Conservation (phyloP, 2,113 vertebrate species). For the Urocynchramus pylzowi region DNA sequence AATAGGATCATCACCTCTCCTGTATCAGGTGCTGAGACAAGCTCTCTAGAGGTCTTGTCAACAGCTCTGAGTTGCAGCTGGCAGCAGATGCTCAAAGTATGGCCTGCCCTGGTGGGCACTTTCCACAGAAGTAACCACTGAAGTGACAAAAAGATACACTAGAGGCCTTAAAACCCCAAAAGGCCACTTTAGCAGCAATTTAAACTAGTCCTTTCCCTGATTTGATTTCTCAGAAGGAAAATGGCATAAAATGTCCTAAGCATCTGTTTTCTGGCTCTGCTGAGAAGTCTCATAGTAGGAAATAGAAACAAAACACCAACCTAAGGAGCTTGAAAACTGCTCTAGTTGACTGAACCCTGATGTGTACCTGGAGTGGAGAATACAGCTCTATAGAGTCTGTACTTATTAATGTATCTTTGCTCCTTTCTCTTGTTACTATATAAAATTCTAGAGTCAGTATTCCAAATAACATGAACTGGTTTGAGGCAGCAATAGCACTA, state of each 20-base stretch:
- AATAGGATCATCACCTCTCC: not conserved
- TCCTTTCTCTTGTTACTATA: not conserved
- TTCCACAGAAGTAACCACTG: not conserved
- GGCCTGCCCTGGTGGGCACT: not conserved
- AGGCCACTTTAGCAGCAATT: not conserved
- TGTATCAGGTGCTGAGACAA: not conserved
- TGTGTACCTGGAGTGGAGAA: not conserved
- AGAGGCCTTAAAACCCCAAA: not conserved
- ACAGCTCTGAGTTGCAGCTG: not conserved
- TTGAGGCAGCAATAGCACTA: not conserved
- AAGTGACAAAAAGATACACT: not conserved
- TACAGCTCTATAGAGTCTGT: not conserved
- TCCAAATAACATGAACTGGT: not conserved
- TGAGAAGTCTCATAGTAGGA: not conserved
- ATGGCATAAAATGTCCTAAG: not conserved
- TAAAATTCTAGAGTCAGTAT: not conserved
- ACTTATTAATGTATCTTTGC: not conserved
- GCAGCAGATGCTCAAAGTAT: not conserved
- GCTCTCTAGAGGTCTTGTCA: conserved; percentile 19
- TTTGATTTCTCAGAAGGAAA: not conserved
- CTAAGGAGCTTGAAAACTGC: not conserved
- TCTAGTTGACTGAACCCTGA: not conserved
- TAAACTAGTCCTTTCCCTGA: not conserved
- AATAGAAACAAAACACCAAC: not conserved
- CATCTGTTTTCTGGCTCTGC: not conserved